Evolutionary conservation across 2,888 invertebrate genomes (phyloP).

Genomic region (Campoplex nolae): DNA sequence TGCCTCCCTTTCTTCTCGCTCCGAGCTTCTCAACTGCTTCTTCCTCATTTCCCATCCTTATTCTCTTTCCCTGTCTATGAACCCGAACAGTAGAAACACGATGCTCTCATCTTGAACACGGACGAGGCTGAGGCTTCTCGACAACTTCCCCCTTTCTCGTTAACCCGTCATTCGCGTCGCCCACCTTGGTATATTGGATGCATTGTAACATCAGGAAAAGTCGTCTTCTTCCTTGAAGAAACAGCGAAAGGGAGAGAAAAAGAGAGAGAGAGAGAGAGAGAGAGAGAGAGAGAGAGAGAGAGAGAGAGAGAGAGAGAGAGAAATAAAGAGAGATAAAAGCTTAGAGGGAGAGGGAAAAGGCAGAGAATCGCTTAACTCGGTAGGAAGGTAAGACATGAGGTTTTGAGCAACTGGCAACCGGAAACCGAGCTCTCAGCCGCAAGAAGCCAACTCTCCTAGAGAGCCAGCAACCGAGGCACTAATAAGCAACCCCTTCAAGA

Average conservation of each 20-base stretch:
- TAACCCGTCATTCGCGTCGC: slow-evolving; percentile 50
- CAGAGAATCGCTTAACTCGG: slow-evolving; percentile 15
- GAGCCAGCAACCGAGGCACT: slow-evolving; percentile 62
- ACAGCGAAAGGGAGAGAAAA: neutral
- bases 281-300: neutral
- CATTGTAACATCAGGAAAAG: slow-evolving; percentile 45
- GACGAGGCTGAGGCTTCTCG: slow-evolving; percentile 58
- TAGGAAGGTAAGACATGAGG: neutral
- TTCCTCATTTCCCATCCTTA: neutral
- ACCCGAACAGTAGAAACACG: slow-evolving; percentile 46
- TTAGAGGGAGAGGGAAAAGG: neutral
- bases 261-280: neutral
- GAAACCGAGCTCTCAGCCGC: slow-evolving; percentile 68
- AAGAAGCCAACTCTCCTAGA: slow-evolving; percentile 63
- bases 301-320: neutral
- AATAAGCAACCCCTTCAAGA: slow-evolving; percentile 70
- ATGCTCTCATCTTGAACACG: slow-evolving; percentile 54
- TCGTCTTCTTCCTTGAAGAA: slow-evolving; percentile 26
- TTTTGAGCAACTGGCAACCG: slow-evolving; percentile 59
- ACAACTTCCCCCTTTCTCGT: slow-evolving; percentile 56
- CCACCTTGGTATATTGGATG: slow-evolving; percentile 14
- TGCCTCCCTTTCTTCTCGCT: slow-evolving; percentile 33
- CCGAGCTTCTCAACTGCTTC: neutral
- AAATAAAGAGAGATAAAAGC: neutral
- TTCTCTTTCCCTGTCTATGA: slow-evolving; percentile 29